Conservation (phyloP, 2,888 invertebrate species). For the Nyleta sp. region DNA sequence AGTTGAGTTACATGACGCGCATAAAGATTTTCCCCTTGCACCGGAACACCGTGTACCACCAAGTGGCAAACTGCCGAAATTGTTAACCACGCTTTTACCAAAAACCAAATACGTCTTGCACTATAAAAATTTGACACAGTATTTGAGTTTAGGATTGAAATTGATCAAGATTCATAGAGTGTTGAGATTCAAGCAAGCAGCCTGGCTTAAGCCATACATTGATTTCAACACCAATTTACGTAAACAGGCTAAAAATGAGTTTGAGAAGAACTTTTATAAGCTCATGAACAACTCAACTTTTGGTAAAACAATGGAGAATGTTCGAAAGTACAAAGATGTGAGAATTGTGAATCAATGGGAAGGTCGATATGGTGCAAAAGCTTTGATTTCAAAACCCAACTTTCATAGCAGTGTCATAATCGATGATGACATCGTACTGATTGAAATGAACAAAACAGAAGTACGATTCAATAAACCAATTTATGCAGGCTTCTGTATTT, state of each 20-base stretch:
- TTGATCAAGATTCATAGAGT: constrained; percentile 7
- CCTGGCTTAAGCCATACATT: constrained; percentile 9
- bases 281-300: not conserved
- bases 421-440: constrained; percentile 23
- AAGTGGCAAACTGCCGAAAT: constrained; percentile 3
- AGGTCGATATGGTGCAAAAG: constrained; percentile 60
- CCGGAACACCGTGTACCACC: constrained; percentile 23
- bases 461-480: constrained; percentile 55
- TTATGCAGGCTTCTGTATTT: constrained; percentile 40
- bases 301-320: not conserved
- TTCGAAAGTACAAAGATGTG: not conserved
- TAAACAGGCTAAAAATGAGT: constrained; percentile 6
- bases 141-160: constrained; percentile 27
- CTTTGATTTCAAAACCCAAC: constrained; percentile 28
- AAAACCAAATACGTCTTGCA: constrained; percentile 26
- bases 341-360: not conserved
- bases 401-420: constrained; percentile 25
- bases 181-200: constrained; percentile 14
- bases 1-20: not conserved
- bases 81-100: constrained; percentile 9
- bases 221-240: not conserved
- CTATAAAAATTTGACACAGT: constrained; percentile 25
- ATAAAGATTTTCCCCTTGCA: constrained; percentile 25
- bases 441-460: constrained; percentile 17
- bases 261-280: not conserved